Evolutionary conservation across 2,888 invertebrate species (phyloP).

Genomic region (Diploptera punctata): DNA sequence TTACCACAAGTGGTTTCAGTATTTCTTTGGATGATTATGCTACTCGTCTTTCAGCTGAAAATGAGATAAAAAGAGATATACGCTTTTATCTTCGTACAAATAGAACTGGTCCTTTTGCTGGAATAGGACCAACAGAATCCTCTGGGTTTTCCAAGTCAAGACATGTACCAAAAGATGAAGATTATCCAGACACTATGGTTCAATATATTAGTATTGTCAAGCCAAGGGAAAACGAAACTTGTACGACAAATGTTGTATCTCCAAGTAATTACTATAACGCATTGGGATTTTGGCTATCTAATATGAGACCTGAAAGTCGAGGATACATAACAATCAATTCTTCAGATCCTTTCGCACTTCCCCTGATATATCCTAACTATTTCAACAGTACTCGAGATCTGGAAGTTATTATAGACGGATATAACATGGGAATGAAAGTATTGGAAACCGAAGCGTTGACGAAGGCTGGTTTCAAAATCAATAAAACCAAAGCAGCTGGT

Average conservation of each 20-base stretch:
- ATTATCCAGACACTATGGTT: background rate
- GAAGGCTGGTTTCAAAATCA: background rate
- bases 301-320: background rate
- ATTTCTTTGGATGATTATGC: background rate
- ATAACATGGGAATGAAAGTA: background rate
- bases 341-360: background rate
- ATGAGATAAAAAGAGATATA: background rate
- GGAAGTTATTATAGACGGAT: background rate
- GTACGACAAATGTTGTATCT: background rate
- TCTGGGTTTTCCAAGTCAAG: background rate
- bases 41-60: background rate
- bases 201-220: background rate
- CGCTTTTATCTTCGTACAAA: background rate
- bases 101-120: background rate
- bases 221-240: background rate
- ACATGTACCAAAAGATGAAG: background rate
- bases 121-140: background rate
- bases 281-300: background rate
- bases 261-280: background rate
- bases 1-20: slow-evolving; percentile 80
- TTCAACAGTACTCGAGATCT: background rate
- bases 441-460: background rate
- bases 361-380: too few relatives aligned
- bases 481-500: background rate
- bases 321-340: background rate